Conservation (phyloP, 2,888 invertebrate species). For the Craniophora ligustri region DNA sequence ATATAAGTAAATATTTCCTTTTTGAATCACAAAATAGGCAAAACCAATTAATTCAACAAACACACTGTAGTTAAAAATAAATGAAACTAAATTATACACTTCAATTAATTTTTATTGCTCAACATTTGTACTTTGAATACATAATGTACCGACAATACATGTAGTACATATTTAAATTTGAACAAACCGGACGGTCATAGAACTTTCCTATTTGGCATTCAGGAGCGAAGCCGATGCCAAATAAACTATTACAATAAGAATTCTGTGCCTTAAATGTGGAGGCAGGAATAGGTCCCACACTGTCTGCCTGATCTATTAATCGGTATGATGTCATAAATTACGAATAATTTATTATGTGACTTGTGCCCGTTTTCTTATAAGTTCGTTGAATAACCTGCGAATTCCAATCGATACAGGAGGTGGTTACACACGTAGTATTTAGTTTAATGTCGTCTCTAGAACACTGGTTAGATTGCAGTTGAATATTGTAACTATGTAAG, state of each 20-base stretch:
- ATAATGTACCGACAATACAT: constrained; percentile 53
- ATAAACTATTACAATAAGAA: constrained; percentile 85
- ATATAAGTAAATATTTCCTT: not conserved
- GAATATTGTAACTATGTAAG: no score
- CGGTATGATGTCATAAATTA: constrained; percentile 72
- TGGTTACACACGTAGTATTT: no score
- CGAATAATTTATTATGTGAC: constrained; percentile 48
- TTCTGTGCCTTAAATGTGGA: constrained; percentile 69
- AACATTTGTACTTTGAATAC: constrained; percentile 57
- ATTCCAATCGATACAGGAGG: constrained; percentile 11
- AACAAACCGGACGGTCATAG: constrained; percentile 74
- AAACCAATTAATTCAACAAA: constrained; percentile 7
- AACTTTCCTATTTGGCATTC: constrained; percentile 86
- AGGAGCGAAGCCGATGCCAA: constrained; percentile 77
- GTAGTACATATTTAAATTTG: constrained; percentile 63
- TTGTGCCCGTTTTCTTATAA: constrained; percentile 19
- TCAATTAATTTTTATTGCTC: constrained; percentile 63
- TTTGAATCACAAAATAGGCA: not conserved
- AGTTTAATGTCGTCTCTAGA: no score
- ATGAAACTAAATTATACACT: constrained; percentile 38
- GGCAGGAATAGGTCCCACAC: constrained; percentile 78
- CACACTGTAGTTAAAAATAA: constrained; percentile 26
- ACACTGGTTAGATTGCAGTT: no score
- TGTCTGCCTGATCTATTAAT: constrained; percentile 78
- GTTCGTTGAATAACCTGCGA: not conserved